phyloP scores from a whole-genome alignment of 2,888 invertebrate genomes.

The Tenthredo notha region DNA sequence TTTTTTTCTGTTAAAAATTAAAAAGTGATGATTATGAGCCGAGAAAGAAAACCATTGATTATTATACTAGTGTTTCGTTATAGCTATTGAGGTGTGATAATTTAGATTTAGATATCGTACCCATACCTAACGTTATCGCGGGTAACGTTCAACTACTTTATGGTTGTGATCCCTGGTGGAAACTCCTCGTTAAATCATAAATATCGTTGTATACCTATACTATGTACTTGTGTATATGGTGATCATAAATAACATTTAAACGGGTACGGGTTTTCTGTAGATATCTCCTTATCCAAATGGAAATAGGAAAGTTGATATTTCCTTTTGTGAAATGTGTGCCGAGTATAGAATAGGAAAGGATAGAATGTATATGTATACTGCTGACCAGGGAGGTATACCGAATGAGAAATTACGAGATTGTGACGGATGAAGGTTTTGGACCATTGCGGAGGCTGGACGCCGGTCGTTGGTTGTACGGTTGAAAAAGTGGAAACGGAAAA shows the following conservation, averaged over 20 bases:
- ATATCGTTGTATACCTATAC: neutral
- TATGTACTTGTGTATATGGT: neutral
- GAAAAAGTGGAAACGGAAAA: constrained; percentile 20
- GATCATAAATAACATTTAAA: constrained; percentile 26
- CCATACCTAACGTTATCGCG: constrained; percentile 14
- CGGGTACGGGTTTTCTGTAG: neutral
- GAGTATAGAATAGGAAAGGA: neutral
- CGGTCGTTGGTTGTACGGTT: neutral
- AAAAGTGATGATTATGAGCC: neutral
- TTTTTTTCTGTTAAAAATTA: neutral
- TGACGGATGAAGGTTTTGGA: constrained; percentile 39
- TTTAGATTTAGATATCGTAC: constrained; percentile 25
- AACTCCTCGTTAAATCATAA: constrained; percentile 19
- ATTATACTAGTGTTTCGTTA: neutral
- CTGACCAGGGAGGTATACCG: neutral
- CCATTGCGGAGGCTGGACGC: neutral
- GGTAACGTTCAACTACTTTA: constrained; percentile 20
- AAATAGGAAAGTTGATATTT: constrained; percentile 23
- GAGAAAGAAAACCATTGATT: neutral
- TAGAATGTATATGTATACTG: neutral
- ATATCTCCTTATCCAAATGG: constrained; percentile 36
- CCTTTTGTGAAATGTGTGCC: constrained; percentile 41
- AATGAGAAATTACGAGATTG: constrained; percentile 40
- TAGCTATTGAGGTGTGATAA: neutral
- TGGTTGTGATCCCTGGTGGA: constrained; percentile 21